phyloP scores from a whole-genome alignment of 2,888 invertebrate genomes.

The Liodrosophila aerea region DNA sequence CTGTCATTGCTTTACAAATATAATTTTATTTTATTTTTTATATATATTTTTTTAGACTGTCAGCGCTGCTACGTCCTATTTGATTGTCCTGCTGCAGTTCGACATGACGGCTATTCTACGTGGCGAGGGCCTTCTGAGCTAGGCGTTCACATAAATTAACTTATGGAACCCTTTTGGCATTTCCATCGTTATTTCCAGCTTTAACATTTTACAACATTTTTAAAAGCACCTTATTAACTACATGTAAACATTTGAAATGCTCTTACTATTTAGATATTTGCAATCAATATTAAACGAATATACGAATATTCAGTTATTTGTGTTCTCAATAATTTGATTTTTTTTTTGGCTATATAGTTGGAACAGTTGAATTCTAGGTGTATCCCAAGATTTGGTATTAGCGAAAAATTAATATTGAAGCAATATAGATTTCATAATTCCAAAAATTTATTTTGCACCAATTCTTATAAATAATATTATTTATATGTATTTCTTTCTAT shows the following conservation, averaged over 20 bases:
- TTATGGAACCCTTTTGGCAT: constrained; percentile 17
- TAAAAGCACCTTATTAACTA: not conserved
- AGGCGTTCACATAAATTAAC: constrained; percentile 31
- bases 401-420: too few species aligned
- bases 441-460: too few species aligned
- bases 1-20: not conserved
- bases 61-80: constrained; percentile 82
- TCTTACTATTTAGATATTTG: not conserved
- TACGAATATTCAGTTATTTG: too few species aligned
- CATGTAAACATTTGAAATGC: not conserved
- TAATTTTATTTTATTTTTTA: not conserved
- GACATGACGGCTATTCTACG: constrained; percentile 80
- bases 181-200: constrained; percentile 3
- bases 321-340: too few species aligned
- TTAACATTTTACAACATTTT: constrained; percentile 7
- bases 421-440: too few species aligned
- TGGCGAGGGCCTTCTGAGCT: constrained; percentile 71
- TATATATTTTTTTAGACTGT: constrained; percentile 75
- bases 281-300: not conserved
- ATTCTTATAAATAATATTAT: too few species aligned
- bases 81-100: constrained; percentile 82
- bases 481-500: too few species aligned
- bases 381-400: too few species aligned
- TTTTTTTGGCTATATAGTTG: too few species aligned
- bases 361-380: too few species aligned